phyloP scores from a whole-genome alignment of 2,888 invertebrate genomes.

The Antheraea yamamai region DNA sequence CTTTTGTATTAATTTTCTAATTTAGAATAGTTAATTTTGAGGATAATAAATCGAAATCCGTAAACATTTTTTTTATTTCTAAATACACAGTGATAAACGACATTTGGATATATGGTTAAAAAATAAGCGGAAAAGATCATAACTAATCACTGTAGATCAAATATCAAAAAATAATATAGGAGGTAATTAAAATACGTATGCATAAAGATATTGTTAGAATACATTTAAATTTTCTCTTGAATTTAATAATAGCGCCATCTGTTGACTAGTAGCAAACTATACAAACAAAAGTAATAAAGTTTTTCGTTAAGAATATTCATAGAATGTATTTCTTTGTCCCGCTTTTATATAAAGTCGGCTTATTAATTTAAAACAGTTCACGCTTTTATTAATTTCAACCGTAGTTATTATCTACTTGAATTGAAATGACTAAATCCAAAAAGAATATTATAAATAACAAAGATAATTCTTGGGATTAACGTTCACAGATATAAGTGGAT shows the following conservation, averaged over 20 bases:
- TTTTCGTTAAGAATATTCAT: background rate
- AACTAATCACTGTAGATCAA: no score
- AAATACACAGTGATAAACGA: background rate
- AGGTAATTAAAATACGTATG: background rate
- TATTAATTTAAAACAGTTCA: background rate
- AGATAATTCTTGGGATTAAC: no score
- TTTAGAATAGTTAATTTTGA: background rate
- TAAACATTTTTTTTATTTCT: background rate
- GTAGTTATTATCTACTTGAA: no score
- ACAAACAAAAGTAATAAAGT: background rate
- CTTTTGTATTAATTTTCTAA: background rate
- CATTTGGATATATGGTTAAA: no score
- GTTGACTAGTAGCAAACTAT: slow-evolving; percentile 46
- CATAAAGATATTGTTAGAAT: background rate
- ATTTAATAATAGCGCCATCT: slow-evolving; percentile 43
- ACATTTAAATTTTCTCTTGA: background rate
- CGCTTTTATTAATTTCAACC: no score
- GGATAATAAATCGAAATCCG: background rate
- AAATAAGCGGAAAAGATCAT: no score
- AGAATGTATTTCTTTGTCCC: background rate
- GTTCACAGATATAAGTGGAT: no score
- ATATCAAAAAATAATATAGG: no score
- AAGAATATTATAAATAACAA: no score
- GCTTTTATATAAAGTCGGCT: background rate
- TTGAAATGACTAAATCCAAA: no score